phyloP scores from a whole-genome alignment of 1,140 invertebrate genomes.

The Doryteuthis pealeii region DNA sequence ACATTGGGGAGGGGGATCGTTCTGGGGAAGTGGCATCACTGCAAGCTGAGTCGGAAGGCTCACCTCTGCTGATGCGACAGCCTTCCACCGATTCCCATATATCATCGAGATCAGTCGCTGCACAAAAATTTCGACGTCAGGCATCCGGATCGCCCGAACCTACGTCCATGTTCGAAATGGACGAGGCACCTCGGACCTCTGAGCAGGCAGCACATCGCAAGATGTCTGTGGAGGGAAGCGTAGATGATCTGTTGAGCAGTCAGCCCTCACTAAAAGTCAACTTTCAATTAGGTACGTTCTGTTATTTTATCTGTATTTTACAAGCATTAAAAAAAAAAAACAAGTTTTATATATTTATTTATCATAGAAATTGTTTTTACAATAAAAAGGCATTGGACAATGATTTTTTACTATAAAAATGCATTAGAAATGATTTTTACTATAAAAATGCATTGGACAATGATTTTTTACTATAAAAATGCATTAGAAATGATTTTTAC shows the following conservation, averaged over 20 bases:
- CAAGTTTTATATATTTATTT: no score
- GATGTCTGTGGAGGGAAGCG: background rate
- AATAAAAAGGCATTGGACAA: no score
- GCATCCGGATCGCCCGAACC: conserved; percentile 22
- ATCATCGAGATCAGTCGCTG: conserved; percentile 16
- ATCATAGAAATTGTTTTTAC: no score
- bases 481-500: no score
- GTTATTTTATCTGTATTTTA: background rate
- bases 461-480: no score
- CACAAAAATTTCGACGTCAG: conserved; percentile 20
- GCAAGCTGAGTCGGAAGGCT: background rate
- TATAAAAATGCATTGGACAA: no score
- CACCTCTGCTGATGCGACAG: background rate
- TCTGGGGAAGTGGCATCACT: background rate
- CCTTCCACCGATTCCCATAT: background rate
- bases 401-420: no score
- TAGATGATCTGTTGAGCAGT: background rate
- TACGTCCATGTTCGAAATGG: conserved; percentile 25
- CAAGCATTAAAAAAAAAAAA: no score
- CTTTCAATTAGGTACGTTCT: background rate
- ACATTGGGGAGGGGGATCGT: conserved; percentile 19
- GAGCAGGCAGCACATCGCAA: conserved; percentile 19
- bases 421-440: no score
- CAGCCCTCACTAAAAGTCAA: background rate
- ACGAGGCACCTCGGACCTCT: conserved; percentile 23